These are phyloP conservation scores for Eudasyphora cyanicolor DNA, from an alignment of 2,888 invertebrate genomes.

Conservation along the genomic window DNA sequence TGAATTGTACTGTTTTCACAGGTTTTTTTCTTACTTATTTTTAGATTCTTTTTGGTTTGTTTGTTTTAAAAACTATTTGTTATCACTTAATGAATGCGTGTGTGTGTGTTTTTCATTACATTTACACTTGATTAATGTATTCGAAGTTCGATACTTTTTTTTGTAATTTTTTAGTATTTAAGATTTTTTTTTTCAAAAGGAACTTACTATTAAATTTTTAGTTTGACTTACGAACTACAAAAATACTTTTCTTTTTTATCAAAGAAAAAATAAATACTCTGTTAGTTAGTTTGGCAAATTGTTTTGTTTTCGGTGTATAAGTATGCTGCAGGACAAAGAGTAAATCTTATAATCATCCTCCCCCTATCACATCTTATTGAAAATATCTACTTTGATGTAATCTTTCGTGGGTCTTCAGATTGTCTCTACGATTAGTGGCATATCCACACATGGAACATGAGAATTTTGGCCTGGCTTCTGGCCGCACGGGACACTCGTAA, in stretches of 20 bases:
- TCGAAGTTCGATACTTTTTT: slow-evolving; percentile 30
- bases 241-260: slow-evolving; percentile 29
- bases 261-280: slow-evolving; percentile 14
- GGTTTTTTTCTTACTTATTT: slow-evolving; percentile 48
- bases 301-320: not conserved
- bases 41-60: slow-evolving; percentile 31
- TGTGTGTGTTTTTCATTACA: slow-evolving; percentile 27
- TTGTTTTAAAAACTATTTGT: slow-evolving; percentile 65
- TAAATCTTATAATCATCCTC: too few relatives aligned
- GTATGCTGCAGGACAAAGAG: not conserved
- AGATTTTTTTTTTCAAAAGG: slow-evolving; percentile 60
- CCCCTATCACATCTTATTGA: not conserved
- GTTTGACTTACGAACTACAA: slow-evolving; percentile 50
- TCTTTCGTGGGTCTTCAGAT: slow-evolving; percentile 83
- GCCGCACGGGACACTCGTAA: slow-evolving; percentile 83
- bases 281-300: slow-evolving; percentile 56
- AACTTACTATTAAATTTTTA: slow-evolving; percentile 53
- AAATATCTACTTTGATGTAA: slow-evolving; percentile 20
- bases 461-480: slow-evolving; percentile 86
- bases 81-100: slow-evolving; percentile 65
- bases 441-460: slow-evolving; percentile 86
- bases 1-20: slow-evolving; percentile 67
- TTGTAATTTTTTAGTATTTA: slow-evolving; percentile 4
- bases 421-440: slow-evolving; percentile 86
- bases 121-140: slow-evolving; percentile 24